Evolutionary conservation across 2,888 invertebrate genomes (phyloP), one percentile per base, ranked within the genome.

Genomic region (Hypomecis punctinalis): DNA sequence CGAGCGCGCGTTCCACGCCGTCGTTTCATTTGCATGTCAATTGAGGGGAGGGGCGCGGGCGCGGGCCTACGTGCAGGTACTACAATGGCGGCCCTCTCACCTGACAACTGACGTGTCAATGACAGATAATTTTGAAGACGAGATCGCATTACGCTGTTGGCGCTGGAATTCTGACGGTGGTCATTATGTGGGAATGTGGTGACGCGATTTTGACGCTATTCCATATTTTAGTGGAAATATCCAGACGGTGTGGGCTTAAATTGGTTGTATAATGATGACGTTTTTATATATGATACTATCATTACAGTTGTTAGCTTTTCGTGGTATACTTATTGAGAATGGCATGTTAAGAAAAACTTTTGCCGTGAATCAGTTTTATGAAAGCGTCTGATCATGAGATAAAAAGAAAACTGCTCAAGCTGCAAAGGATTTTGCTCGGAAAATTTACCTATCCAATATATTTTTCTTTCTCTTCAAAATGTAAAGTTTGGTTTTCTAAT

Each of bases 1-100:
- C 84, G 83, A 81, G 85, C 79, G 85, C 84, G 83, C 65, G 57
- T 45, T 61, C 65, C 53, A 53, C 61, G 53, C 53, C 52, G 52
- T 76, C 81, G 84, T 85, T 88, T 86, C 90, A 91, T 93, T 92
- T 91, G 88, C 92, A 92, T 92, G 88, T 83, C 90, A 88, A 91
- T 52, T 88, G 85, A 78, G 79, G 70, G 77, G 73, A 76, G 78
- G 67, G 78, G 73, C 67, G 47, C 70, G 71, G 63, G 69, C 53
- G 61, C 66, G 71, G 72, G 54, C 11, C 51, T 61, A 66, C 65
- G 65, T 57, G 65, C 77, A 81, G 78, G 78, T 80, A 72, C 61
- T 65, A 83, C 84, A 86, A 86, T 85, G 82, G 82, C 81, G 79
- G 80, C 55, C 47, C 57, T 61, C 79, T 81, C 82, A 87, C 86